Conservation (phyloP, 2,797 vertebrate genomes). For the Anabas testudineus region DNA sequence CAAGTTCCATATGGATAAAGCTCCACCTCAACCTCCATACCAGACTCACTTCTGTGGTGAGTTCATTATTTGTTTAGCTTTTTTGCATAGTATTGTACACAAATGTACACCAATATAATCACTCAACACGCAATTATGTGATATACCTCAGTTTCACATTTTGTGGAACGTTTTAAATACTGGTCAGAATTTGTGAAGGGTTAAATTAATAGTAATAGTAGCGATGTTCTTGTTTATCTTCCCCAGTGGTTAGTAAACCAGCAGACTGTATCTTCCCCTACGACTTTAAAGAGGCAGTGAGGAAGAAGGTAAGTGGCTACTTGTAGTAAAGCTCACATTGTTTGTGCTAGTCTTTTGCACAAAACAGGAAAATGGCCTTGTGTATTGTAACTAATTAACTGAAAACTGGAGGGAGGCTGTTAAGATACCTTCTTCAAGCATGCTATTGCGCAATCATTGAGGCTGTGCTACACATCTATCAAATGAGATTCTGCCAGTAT, state of each 20-base stretch:
- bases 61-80: slow-evolving; percentile 48
- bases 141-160: neutral
- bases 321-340: neutral
- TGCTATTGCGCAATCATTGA: too few relatives aligned
- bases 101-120: neutral
- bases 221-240: slow-evolving; percentile 6
- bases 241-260: slow-evolving; percentile 92
- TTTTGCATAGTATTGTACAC: neutral
- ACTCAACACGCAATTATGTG: neutral
- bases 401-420: too few relatives aligned
- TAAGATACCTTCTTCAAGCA: too few relatives aligned
- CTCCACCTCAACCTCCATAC: slow-evolving; percentile 91
- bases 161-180: neutral
- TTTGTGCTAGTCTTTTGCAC: neutral
- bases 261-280: slow-evolving; percentile 95
- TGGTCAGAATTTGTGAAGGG: neutral
- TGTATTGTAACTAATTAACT: too few relatives aligned
- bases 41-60: slow-evolving; percentile 95
- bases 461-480: too few relatives aligned
- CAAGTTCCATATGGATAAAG: slow-evolving; percentile 92
- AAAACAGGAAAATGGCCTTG: neutral
- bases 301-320: slow-evolving; percentile 86
- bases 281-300: slow-evolving; percentile 91
- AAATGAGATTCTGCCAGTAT: too few relatives aligned
- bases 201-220: neutral